Conservation (phyloP, 2,888 invertebrate genomes). For the Trissonchulus sp. region DNA sequence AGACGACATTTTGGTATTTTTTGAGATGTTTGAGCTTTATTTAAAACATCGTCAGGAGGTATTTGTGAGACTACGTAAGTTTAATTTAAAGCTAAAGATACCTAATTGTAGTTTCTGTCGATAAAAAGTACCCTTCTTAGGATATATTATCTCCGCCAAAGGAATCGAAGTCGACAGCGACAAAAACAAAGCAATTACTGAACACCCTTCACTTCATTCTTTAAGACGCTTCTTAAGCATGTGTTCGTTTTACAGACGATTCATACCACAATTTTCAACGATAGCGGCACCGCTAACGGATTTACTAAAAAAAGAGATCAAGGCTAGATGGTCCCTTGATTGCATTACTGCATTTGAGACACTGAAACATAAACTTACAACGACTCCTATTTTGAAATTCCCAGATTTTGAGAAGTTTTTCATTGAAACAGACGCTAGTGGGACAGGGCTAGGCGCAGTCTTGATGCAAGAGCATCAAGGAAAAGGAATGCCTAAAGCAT, state of each 20-base stretch:
- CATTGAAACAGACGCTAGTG: slow-evolving; percentile 40
- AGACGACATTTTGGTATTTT: slow-evolving; percentile 36
- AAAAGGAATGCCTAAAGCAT: slow-evolving; percentile 38
- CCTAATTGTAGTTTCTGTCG: slow-evolving; percentile 33
- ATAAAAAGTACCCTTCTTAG: slow-evolving; percentile 30
- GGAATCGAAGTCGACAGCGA: slow-evolving; percentile 31
- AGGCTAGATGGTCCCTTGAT: slow-evolving; percentile 35
- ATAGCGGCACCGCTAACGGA: slow-evolving; percentile 34
- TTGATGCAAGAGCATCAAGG: slow-evolving; percentile 37
- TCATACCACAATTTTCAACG: slow-evolving; percentile 34
- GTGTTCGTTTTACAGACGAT: slow-evolving; percentile 33
- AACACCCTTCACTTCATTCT: slow-evolving; percentile 35
- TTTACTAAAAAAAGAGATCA: slow-evolving; percentile 35
- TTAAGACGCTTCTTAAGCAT: slow-evolving; percentile 38
- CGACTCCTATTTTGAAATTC: slow-evolving; percentile 33
- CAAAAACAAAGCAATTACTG: slow-evolving; percentile 32
- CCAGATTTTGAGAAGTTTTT: slow-evolving; percentile 37
- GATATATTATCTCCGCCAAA: slow-evolving; percentile 31
- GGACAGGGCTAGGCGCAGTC: slow-evolving; percentile 40
- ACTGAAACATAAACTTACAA: slow-evolving; percentile 29
- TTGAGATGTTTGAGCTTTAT: slow-evolving; percentile 32
- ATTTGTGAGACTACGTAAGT: slow-evolving; percentile 30
- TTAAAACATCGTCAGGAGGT: slow-evolving; percentile 27
- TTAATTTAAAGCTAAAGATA: slow-evolving; percentile 34
- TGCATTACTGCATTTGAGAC: slow-evolving; percentile 31